Evolutionary conservation across 2,113 vertebrate species (phyloP), one percentile per base, ranked within the genome.

Genomic region (Caretta caretta): DNA sequence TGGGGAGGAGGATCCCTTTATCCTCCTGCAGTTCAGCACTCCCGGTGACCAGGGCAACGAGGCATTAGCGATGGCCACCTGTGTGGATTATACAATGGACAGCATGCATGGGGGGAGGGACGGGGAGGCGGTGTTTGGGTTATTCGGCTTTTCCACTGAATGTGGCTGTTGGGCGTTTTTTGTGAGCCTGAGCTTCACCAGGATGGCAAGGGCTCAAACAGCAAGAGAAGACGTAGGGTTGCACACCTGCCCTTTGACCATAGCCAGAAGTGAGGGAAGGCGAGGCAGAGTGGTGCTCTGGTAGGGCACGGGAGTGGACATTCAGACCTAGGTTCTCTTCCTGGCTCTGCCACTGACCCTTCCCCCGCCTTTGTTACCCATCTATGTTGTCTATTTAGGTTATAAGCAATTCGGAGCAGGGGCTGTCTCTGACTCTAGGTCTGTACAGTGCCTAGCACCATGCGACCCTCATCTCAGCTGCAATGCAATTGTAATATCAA

Each of bases 51-150:
- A 5, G 85, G 6, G 83, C 86, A 6, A 17, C 53, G 57, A 8
- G 57, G 89, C 57, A 12, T 2, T 2, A 84, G 79, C 1, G 59
- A 62, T 0, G 83, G 3, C 91, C 57, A 2, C 80, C 95, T 86
- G 10, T 5, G 27, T 0, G 82, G 97, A 93, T 96, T 93, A 93
- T 81, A 2, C 86, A 17, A 90, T 57, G 51, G 54, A 22, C 82
- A 12, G 2, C 76, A n/a, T 93, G 20, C 89, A 53, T 96, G 84
- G 53, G 20, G 46, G 83, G 84, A 86, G 35, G 93, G 88, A 88
- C 69, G 31, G 93, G 94, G 92, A 59, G 49, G 83, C 80, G 24
- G 96, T 91, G 94, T 51, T 88, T 46, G 82, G 27, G 79, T 82
- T n/a, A 19, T 29, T n/a, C 5, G 9, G 9, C n/a, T 53, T 1